phyloP scores from a whole-genome alignment of 2,113 vertebrate species.

The Genyomyrus donnyi region DNA sequence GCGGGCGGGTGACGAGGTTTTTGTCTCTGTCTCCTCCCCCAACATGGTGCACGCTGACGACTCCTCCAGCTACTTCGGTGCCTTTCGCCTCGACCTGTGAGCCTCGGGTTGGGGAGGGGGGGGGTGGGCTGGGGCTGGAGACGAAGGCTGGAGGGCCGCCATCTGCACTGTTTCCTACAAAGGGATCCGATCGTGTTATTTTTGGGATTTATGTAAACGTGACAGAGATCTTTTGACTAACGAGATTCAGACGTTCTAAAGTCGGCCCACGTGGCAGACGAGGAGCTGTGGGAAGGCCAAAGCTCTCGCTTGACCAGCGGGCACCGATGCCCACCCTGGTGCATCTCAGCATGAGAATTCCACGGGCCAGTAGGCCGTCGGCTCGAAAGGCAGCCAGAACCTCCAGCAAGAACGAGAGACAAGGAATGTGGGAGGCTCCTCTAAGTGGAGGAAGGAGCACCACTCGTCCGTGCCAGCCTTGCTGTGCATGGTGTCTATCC shows the following conservation, averaged over 20 bases:
- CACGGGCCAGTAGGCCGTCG: not conserved
- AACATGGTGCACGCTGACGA: conserved; percentile 64
- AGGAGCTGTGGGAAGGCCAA: not conserved
- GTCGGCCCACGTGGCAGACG: not conserved
- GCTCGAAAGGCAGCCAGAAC: not conserved
- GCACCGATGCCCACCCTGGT: not conserved
- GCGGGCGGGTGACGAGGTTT: conserved; percentile 70
- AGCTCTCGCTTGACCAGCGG: not conserved
- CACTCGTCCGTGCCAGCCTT: not conserved
- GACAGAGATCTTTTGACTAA: not conserved
- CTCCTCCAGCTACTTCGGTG: conserved; percentile 73
- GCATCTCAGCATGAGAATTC: not conserved
- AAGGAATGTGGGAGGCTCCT: not conserved
- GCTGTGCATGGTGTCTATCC: not conserved
- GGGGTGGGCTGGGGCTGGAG: not conserved
- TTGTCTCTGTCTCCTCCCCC: conserved; percentile 75
- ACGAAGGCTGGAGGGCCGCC: not conserved
- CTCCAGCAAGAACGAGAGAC: not conserved
- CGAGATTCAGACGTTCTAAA: not conserved
- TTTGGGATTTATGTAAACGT: not conserved
- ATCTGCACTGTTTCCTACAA: not conserved
- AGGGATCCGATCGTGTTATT: not conserved
- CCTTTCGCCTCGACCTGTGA: conserved; percentile 75
- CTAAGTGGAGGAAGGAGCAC: not conserved
- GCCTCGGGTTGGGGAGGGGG: not conserved